Base-by-base conservation (phyloP, 1,140 invertebrate species). In the Sycophaga agraensis region DNA sequence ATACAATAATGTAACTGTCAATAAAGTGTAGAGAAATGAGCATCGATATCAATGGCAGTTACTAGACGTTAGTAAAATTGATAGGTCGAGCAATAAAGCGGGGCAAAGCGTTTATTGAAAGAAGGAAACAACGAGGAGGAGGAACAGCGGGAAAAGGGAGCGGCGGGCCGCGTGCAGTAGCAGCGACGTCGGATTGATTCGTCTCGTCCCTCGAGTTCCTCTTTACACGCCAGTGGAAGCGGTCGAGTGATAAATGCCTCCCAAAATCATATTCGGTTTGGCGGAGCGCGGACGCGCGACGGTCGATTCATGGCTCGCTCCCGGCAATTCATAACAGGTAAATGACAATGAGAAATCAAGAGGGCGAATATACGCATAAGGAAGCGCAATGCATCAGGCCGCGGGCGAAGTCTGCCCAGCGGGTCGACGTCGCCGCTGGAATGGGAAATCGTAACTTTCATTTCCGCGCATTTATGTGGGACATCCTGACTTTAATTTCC, bases 401-500 rank as follows among this genome's bases (percentile, higher is more conserved):
- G 19, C 31, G 48, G 28, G 48, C 28, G 28, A 50, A 50, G 21
- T 7, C 6, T 45, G 14, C 3, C 16, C 12, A 42, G 40, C n/a
- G n/a, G n/a, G n/a, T n/a, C n/a, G n/a, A n/a, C n/a, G 40, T 42
- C 11, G 17, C 16, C 16, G 17, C 12, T 40, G 35, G 26, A 49
- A 46, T 46, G 59, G 31, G 50, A 53, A 54, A 61, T 53, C 49
- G 59, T 53, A 54, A 54, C 50, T 53, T 60, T 60, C 48, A 60
- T 60, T 60, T 60, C 58, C 58, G 58, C 39, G 58, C 59, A 54
- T 61, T 61, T 61, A 61, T 61, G 54, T 61, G 39, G 49, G 48
- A 46, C 59, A 61, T 61, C 59, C 63, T 59, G 63, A 66, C 65
- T 65, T 65, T 64, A 64, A 64, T 64, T 64, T 64, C 63, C 63